phyloP scores from a whole-genome alignment of 30 jellyfish, hydroid and myxozoan species.

The Nemopilema nomurai region DNA sequence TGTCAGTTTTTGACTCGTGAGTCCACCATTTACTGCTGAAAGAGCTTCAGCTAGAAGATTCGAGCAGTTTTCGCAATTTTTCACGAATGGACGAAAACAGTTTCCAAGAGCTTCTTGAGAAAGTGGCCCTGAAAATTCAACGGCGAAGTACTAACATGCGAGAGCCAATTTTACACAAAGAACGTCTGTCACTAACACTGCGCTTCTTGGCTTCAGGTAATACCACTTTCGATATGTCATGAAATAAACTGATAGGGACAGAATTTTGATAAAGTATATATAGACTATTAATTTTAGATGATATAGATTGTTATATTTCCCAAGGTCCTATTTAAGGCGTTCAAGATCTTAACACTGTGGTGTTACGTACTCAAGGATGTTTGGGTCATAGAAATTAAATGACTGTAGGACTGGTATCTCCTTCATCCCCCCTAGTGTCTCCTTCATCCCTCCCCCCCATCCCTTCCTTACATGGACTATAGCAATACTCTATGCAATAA shows the following conservation, averaged over 20 bases:
- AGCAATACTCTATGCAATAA: not conserved
- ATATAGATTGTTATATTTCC: not conserved
- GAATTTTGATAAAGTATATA: not conserved
- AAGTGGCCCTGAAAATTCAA: constrained; percentile 6
- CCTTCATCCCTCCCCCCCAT: not conserved
- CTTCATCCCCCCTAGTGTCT: not conserved
- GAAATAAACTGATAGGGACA: not conserved
- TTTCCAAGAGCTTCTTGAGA: constrained; percentile 8
- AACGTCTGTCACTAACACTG: not conserved
- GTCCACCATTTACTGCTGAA: constrained; percentile 15
- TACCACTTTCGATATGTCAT: not conserved
- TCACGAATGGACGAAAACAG: not conserved
- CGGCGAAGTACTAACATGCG: not conserved
- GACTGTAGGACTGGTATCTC: not conserved
- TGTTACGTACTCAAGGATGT: not conserved
- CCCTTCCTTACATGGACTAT: not conserved
- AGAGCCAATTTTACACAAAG: not conserved
- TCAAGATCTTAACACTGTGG: not conserved
- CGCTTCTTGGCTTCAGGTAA: not conserved
- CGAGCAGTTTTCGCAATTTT: not conserved
- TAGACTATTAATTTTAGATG: not conserved
- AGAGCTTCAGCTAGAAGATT: constrained; percentile 9
- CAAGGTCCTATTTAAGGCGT: not conserved
- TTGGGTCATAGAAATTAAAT: too few species aligned
- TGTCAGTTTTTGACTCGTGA: not conserved